Evolutionary conservation across 2,888 invertebrate genomes (phyloP), one percentile per base, ranked within the genome.

Genomic region (Coleophora deauratella): DNA sequence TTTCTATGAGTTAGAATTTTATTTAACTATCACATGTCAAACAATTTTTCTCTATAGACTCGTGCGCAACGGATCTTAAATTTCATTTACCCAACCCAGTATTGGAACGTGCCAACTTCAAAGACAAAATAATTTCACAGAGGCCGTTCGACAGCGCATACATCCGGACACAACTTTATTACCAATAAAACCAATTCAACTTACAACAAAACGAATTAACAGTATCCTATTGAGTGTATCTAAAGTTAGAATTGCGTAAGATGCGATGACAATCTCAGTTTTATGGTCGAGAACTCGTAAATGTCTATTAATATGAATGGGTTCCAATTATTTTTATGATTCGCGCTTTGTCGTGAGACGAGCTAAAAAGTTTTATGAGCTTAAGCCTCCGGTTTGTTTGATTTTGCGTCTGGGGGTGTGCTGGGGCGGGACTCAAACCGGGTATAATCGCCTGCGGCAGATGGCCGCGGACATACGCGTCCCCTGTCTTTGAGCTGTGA

Each of bases 241-340:
- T 27, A 42, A 33, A 37, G n/a, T 28, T 56, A 62, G 62, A 64
- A 65, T 74, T 78, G 66, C 72, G 66, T 72, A 76, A 81, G 72
- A 54, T 48, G 56, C 70, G 79, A 79, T 77, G 80, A 82, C 84
- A 85, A 84, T 85, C 84, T 80, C 80, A 69, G 78, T 82, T 85
- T 85, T 85, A 85, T 82, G 75, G 75, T 58, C 57, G 66, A 73
- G 72, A 66, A 63, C 67, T 84, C 82, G 79, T 86, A 86, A 86
- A 85, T 69, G 85, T 85, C 86, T 84, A 84, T 85, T 86, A 85
- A 86, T 86, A 85, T 84, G 85, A 86, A 86, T 86, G 78, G 82
- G 72, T 71, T 72, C 77, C 85, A 86, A 86, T 86, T 86, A 86
- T 75, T 78, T 86, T 86, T 86, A 86, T 72, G 81, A 78, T 78